Conservation (phyloP, 2,113 vertebrate genomes). For the Columbina picui region DNA sequence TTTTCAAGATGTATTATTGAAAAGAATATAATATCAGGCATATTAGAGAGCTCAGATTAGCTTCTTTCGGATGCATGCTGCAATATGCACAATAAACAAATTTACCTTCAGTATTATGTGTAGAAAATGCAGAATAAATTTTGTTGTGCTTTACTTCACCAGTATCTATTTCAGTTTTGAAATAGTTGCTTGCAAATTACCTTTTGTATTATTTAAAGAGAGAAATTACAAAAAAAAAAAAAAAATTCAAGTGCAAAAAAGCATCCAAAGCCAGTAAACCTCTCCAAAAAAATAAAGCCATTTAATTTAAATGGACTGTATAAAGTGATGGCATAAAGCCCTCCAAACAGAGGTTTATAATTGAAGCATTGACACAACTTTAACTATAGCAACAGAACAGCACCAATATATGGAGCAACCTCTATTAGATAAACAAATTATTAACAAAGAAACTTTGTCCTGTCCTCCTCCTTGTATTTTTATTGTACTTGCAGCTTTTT, state of each 20-base stretch:
- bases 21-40: neutral
- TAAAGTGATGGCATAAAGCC: constrained; percentile 7
- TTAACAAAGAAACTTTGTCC: constrained; percentile 17
- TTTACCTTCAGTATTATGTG: neutral
- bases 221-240: neutral
- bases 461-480: constrained; percentile 37
- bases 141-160: neutral
- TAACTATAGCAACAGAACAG: constrained; percentile 80
- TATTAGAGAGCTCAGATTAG: neutral
- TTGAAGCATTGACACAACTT: constrained; percentile 78
- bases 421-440: constrained; percentile 12
- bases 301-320: neutral
- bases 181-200: neutral
- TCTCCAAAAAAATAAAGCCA: neutral
- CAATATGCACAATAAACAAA: neutral
- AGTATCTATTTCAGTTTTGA: neutral
- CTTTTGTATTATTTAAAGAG: neutral
- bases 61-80: neutral
- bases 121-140: neutral
- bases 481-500: constrained; percentile 1
- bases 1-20: neutral
- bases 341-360: constrained; percentile 71
- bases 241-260: constrained; percentile 59
- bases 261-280: constrained; percentile 73
- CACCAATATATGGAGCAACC: constrained; percentile 53